Evolutionary conservation across 2,888 invertebrate genomes (phyloP).

Genomic region (Suillia variegata): DNA sequence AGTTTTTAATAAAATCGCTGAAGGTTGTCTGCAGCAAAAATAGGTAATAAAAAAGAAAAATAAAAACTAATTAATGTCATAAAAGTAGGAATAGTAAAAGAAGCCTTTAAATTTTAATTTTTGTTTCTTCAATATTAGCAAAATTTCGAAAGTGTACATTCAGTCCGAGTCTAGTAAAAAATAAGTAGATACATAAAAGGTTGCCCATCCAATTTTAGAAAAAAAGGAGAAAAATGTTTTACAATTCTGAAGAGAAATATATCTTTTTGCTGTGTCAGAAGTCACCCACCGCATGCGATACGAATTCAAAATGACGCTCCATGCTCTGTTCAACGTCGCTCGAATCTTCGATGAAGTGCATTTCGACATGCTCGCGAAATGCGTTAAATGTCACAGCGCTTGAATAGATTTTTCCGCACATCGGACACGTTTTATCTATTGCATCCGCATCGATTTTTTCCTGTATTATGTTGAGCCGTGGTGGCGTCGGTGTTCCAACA

Average conservation of each 20-base stretch:
- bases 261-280: conserved; percentile 58
- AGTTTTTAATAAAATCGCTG: too few relatives aligned
- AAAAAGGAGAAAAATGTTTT: too few relatives aligned
- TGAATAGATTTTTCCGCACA: conserved; percentile 72
- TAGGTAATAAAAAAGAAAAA: too few relatives aligned
- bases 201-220: too few relatives aligned
- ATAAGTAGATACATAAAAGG: too few relatives aligned
- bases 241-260: conserved; percentile 54
- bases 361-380: conserved; percentile 78
- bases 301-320: conserved; percentile 65
- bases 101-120: too few relatives aligned
- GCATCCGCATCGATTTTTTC: conserved; percentile 53
- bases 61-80: too few relatives aligned
- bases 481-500: conserved; percentile 14
- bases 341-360: conserved; percentile 71
- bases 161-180: too few relatives aligned
- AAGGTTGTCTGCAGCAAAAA: too few relatives aligned
- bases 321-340: conserved; percentile 63
- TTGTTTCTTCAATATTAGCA: too few relatives aligned
- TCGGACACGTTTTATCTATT: conserved; percentile 71
- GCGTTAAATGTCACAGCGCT: conserved; percentile 66
- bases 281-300: conserved; percentile 59
- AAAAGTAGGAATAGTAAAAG: too few relatives aligned
- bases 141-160: too few relatives aligned
- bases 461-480: conserved; percentile 55